Evolutionary conservation across 2,888 invertebrate genomes (phyloP).

Genomic region (Caenorhabditis becei): DNA sequence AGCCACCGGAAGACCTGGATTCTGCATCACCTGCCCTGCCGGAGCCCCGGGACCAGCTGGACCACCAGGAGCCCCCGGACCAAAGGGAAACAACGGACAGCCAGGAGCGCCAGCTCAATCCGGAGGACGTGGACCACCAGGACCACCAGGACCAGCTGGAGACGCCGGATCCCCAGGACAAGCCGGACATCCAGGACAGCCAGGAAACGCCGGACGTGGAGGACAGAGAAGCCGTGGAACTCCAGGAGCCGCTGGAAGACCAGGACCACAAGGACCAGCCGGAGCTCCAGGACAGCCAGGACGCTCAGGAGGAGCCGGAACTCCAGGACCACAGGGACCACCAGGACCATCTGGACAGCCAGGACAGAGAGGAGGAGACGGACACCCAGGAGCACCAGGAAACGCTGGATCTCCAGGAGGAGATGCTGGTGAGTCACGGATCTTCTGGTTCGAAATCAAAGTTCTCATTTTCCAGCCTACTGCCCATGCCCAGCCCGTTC

Average conservation of each 20-base stretch:
- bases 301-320: conserved; percentile 47
- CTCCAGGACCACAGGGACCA: conserved; percentile 49
- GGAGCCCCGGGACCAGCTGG: conserved; percentile 60
- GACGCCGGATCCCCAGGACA: conserved; percentile 61
- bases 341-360: conserved; percentile 46
- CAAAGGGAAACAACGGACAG: conserved; percentile 53
- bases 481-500: conserved; percentile 62
- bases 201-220: conserved; percentile 54
- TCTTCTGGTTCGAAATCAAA: background rate
- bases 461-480: conserved; percentile 40
- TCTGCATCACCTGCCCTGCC: conserved; percentile 53
- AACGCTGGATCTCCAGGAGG: conserved; percentile 53
- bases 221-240: conserved; percentile 55
- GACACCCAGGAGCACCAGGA: conserved; percentile 54
- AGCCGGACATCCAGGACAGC: conserved; percentile 56
- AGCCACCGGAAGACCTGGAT: conserved; percentile 44
- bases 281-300: conserved; percentile 54
- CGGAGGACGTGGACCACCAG: conserved; percentile 58
- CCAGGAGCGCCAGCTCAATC: conserved; percentile 62
- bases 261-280: conserved; percentile 57
- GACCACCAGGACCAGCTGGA: conserved; percentile 55
- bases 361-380: conserved; percentile 48
- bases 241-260: conserved; percentile 55
- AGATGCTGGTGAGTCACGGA: conserved; percentile 35
- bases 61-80: conserved; percentile 55